These are phyloP conservation scores for Cataglyphis livida DNA, from an alignment of 2,888 invertebrate species.

Conservation along the genomic window DNA sequence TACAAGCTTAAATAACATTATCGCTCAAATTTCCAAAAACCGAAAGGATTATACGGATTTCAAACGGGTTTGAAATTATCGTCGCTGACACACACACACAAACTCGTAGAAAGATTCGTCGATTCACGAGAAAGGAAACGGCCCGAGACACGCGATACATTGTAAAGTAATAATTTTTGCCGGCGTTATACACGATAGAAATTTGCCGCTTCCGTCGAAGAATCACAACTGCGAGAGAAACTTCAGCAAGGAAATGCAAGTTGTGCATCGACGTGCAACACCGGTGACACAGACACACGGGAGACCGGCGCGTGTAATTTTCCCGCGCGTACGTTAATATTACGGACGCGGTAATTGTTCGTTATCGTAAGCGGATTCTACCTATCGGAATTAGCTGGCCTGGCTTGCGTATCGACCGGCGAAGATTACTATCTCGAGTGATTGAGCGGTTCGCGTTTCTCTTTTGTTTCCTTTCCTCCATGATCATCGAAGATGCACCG, in stretches of 20 bases:
- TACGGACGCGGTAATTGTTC: slow-evolving; percentile 70
- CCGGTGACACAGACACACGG: slow-evolving; percentile 37
- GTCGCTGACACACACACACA: neutral
- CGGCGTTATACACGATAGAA: neutral
- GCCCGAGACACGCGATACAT: slow-evolving; percentile 30
- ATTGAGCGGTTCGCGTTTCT: slow-evolving; percentile 61
- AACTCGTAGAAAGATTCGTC: neutral
- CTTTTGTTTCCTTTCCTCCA: slow-evolving; percentile 52
- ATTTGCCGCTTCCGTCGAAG: slow-evolving; percentile 31
- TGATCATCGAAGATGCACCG: slow-evolving; percentile 10
- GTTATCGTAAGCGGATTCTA: slow-evolving; percentile 75
- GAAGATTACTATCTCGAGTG: slow-evolving; percentile 70
- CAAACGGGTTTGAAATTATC: neutral
- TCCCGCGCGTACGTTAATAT: slow-evolving; percentile 71
- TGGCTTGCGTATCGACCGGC: slow-evolving; percentile 66
- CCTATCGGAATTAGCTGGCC: slow-evolving; percentile 49
- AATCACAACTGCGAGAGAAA: slow-evolving; percentile 42
- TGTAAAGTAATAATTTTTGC: slow-evolving; percentile 22
- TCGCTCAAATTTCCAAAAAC: neutral
- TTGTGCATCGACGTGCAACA: slow-evolving; percentile 26
- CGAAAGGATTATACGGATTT: neutral
- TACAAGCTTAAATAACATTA: neutral
- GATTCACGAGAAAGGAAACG: neutral
- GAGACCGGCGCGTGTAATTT: slow-evolving; percentile 70
- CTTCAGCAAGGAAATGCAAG: slow-evolving; percentile 18